These are phyloP conservation scores for Drosophila antonietae DNA, from an alignment of 2,888 invertebrate genomes.

Conservation along the genomic window DNA sequence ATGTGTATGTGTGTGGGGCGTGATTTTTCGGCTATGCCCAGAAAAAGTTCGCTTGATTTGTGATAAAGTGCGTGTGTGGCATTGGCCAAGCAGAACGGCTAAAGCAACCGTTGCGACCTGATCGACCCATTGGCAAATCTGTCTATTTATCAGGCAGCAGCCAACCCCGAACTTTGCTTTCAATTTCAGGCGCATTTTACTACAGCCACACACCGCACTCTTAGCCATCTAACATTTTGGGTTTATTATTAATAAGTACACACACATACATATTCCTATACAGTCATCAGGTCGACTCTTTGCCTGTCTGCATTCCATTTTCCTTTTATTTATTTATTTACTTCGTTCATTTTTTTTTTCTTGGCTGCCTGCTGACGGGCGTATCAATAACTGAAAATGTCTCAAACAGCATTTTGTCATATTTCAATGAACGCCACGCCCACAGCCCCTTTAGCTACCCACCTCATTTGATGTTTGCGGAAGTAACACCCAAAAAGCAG, in stretches of 20 bases:
- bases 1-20: slow-evolving; percentile 45
- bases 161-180: slow-evolving; percentile 68
- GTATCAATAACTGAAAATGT: slow-evolving; percentile 82
- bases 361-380: slow-evolving; percentile 65
- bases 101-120: slow-evolving; percentile 16
- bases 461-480: slow-evolving; percentile 72
- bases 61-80: slow-evolving; percentile 74
- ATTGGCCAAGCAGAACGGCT: slow-evolving; percentile 26
- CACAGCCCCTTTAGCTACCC: neutral
- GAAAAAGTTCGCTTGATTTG: slow-evolving; percentile 76
- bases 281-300: slow-evolving; percentile 41
- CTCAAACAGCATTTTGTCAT: slow-evolving; percentile 82
- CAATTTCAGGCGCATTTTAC: slow-evolving; percentile 71
- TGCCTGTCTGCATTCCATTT: slow-evolving; percentile 62
- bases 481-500: slow-evolving; percentile 65
- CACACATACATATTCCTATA: slow-evolving; percentile 10
- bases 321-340: slow-evolving; percentile 15
- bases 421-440: slow-evolving; percentile 66
- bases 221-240: slow-evolving; percentile 20
- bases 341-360: slow-evolving; percentile 11
- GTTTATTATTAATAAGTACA: slow-evolving; percentile 75
- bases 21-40: slow-evolving; percentile 61
- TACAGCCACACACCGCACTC: slow-evolving; percentile 38
- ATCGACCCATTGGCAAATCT: slow-evolving; percentile 30
- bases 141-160: slow-evolving; percentile 68